Evolutionary conservation across 2,888 invertebrate genomes (phyloP).

Genomic region (Myopa testacea): DNA sequence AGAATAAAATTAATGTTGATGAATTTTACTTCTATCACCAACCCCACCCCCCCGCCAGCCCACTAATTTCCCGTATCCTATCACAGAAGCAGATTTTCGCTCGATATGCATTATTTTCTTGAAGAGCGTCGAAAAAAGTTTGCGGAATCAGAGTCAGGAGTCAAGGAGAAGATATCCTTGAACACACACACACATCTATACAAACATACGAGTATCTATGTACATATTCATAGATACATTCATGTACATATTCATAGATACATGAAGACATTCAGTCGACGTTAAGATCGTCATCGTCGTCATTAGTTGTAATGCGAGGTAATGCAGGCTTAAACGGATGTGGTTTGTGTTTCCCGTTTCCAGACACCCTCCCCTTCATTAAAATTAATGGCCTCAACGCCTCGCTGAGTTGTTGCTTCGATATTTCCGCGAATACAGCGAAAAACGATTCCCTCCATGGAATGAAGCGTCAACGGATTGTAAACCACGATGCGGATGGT

Average conservation of each 20-base stretch:
- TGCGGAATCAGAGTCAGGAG: too few relatives aligned
- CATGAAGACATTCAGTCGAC: neutral
- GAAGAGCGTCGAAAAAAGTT: neutral
- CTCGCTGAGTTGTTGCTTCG: slow-evolving; percentile 1
- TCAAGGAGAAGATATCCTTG: too few relatives aligned
- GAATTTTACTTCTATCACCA: too few relatives aligned
- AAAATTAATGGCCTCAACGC: slow-evolving; percentile 44
- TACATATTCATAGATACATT: neutral
- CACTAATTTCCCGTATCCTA: too few relatives aligned
- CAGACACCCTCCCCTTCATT: slow-evolving; percentile 46
- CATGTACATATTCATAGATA: neutral
- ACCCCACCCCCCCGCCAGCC: too few relatives aligned
- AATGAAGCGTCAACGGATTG: neutral
- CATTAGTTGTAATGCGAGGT: slow-evolving; percentile 28
- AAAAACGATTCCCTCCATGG: neutral
- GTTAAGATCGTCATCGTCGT: neutral
- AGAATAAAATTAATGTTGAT: too few relatives aligned
- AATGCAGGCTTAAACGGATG: slow-evolving; percentile 35
- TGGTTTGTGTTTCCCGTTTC: slow-evolving; percentile 28
- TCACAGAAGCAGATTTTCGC: too few relatives aligned
- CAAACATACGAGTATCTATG: neutral
- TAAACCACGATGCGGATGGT: neutral
- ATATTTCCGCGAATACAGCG: neutral
- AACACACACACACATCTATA: too few relatives aligned
- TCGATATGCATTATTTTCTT: neutral